Evolutionary conservation across 2,797 vertebrate genomes (phyloP).

Genomic region (Thripadectes ignobilis): DNA sequence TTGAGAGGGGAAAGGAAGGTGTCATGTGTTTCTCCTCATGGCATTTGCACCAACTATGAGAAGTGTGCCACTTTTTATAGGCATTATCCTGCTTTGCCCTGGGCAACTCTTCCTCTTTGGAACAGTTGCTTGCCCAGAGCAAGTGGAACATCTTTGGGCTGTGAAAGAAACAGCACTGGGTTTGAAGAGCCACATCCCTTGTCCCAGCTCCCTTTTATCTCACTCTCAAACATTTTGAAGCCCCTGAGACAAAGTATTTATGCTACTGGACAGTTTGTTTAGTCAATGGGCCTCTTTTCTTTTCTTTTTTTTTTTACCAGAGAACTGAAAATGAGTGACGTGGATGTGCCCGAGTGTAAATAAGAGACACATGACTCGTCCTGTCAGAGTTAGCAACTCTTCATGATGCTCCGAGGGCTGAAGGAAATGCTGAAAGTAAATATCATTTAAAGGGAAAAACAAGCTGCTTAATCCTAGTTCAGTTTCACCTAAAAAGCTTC

Average conservation of each 20-base stretch:
- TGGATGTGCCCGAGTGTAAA: not conserved
- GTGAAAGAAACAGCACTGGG: not conserved
- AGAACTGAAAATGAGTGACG: not conserved
- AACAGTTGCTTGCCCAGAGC: not conserved
- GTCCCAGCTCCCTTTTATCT: constrained; percentile 48
- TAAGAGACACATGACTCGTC: not conserved
- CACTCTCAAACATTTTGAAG: constrained; percentile 28
- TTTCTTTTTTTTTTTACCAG: not conserved
- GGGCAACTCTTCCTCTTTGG: not conserved
- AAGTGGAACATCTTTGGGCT: not conserved
- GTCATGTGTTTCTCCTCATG: not conserved
- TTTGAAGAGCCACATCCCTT: not conserved
- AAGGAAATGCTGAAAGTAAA: constrained; percentile 11
- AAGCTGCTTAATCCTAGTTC: not conserved
- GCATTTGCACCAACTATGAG: not conserved
- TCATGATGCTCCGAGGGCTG: not conserved
- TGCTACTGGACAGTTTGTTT: constrained; percentile 62
- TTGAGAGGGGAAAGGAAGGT: not conserved
- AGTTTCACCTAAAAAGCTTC: not conserved
- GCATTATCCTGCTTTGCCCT: not conserved
- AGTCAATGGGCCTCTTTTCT: not conserved
- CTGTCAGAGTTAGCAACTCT: not conserved
- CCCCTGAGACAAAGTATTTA: constrained; percentile 35
- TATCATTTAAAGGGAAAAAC: not conserved
- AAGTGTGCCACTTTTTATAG: not conserved